These are phyloP conservation scores for Lampropteryx suffumata DNA, from an alignment of 2,888 invertebrate genomes.

Conservation along the genomic window DNA sequence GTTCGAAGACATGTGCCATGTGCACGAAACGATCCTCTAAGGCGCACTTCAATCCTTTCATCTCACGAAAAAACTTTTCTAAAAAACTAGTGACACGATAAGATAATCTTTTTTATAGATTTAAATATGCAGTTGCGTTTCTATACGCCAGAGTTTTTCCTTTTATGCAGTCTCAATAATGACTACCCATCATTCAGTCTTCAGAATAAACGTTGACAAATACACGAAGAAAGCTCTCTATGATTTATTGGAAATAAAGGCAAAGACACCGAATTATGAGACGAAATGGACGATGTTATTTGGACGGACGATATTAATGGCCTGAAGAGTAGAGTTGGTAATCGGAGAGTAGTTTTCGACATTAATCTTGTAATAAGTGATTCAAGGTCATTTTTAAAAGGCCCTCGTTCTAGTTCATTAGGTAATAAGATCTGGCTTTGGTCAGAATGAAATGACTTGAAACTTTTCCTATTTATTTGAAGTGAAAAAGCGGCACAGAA, in stretches of 20 bases:
- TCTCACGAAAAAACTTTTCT: too few relatives aligned
- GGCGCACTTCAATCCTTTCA: too few relatives aligned
- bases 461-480: too few relatives aligned
- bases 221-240: constrained; percentile 55
- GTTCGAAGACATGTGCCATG: too few relatives aligned
- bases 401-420: background rate
- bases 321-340: constrained; percentile 10
- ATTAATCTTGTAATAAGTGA: constrained; percentile 8
- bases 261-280: constrained; percentile 4
- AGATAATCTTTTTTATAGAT: too few relatives aligned
- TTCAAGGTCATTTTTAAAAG: background rate
- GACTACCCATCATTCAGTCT: constrained; percentile 64
- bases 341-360: background rate
- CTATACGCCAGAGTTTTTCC: background rate
- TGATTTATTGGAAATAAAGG: constrained; percentile 55
- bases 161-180: constrained; percentile 45
- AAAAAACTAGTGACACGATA: too few relatives aligned
- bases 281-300: constrained; percentile 13
- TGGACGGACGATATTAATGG: constrained; percentile 7
- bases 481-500: too few relatives aligned
- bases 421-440: too few relatives aligned
- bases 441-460: too few relatives aligned
- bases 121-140: constrained; percentile 18
- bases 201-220: constrained; percentile 74
- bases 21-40: too few relatives aligned